Evolutionary conservation across 1,140 invertebrate genomes (phyloP).

Genomic region (Brachionus sp.): DNA sequence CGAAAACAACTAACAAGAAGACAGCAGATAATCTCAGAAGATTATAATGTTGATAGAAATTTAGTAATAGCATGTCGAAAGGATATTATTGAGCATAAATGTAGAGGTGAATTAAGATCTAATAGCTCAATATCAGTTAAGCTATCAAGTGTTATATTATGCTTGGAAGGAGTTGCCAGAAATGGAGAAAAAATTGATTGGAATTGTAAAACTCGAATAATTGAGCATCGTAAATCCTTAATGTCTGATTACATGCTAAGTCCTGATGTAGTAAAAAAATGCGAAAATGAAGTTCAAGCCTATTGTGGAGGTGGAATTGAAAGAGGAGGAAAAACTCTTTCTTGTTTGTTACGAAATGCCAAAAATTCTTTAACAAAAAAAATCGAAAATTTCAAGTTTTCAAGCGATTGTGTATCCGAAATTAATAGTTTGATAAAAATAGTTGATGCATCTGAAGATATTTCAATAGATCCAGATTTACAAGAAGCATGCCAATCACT

Average conservation of each 20-base stretch:
- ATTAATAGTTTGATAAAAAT: not conserved
- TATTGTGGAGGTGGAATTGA: conserved; percentile 53
- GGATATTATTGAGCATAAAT: conserved; percentile 28
- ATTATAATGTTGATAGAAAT: not conserved
- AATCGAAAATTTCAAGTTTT: conserved; percentile 47
- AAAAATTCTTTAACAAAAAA: conserved; percentile 33
- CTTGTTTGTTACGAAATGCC: not conserved
- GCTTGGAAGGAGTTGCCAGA: conserved; percentile 19
- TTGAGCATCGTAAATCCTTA: conserved; percentile 79
- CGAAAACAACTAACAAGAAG: not conserved
- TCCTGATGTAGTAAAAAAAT: conserved; percentile 77
- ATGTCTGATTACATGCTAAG: conserved; percentile 87
- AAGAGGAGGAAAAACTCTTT: conserved; percentile 32
- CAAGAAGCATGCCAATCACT: conserved; percentile 77
- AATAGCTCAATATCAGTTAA: not conserved
- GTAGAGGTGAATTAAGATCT: not conserved
- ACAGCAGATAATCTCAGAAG: not conserved
- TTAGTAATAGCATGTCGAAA: not conserved
- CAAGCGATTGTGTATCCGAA: not conserved
- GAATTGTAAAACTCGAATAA: conserved; percentile 77
- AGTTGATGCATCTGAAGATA: conserved; percentile 69
- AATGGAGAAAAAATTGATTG: conserved; percentile 62
- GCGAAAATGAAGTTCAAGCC: conserved; percentile 71
- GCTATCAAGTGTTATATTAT: conserved; percentile 1
- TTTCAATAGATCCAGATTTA: conserved; percentile 83